Conservation (phyloP, 2,797 vertebrate genomes). For the Argentina silus region DNA sequence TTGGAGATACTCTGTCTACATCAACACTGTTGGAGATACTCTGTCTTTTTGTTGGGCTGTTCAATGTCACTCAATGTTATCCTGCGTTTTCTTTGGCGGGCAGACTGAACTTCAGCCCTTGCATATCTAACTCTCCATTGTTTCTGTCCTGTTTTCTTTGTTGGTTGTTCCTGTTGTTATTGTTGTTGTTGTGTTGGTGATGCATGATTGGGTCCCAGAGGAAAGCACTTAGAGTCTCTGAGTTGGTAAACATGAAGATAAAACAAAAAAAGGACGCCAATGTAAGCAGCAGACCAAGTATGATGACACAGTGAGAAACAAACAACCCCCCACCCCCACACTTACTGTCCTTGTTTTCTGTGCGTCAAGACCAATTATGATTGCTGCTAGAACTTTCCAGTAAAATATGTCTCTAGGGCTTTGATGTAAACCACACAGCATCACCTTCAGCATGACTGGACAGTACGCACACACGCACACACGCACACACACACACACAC, state of each 20-base stretch:
- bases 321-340: not conserved
- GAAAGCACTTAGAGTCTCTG: slow-evolving; percentile 41
- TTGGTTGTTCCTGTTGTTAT: slow-evolving; percentile 10
- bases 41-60: slow-evolving; percentile 6
- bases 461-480: slow-evolving; percentile 2
- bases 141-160: slow-evolving; percentile 27
- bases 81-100: not conserved
- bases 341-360: too few relatives aligned
- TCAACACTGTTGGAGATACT: not conserved
- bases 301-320: slow-evolving; percentile 11
- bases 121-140: slow-evolving; percentile 46
- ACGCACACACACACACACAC: slow-evolving; percentile 16
- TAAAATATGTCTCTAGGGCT: not conserved
- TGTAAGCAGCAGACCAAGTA: not conserved
- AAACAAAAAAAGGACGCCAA: slow-evolving; percentile 18
- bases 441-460: not conserved
- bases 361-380: too few relatives aligned
- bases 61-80: not conserved
- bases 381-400: too few relatives aligned
- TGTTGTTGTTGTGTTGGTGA: slow-evolving; percentile 24
- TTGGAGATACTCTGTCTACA: slow-evolving; percentile 10
- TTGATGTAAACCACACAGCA: not conserved
- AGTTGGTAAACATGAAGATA: slow-evolving; percentile 44
- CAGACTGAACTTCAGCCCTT: slow-evolving; percentile 28
- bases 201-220: slow-evolving; percentile 55